Evolutionary conservation across 2,888 invertebrate species (phyloP), one percentile per base, ranked within the genome.

Genomic region (Eupelmus urozonus): DNA sequence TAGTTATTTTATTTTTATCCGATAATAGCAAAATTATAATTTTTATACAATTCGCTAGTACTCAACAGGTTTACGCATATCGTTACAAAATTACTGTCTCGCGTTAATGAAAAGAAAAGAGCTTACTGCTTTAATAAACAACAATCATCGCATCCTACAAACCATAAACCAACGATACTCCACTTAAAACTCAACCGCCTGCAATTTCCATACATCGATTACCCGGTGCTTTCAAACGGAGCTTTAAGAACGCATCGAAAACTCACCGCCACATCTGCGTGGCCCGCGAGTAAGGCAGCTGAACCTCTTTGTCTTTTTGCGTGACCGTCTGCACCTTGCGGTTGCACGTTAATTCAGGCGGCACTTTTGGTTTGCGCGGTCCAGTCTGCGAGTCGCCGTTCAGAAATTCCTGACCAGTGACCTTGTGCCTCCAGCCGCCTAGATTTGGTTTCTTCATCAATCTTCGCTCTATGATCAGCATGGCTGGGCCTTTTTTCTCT

Each of bases 351-450:
- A 88, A 88, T 76, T 92, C 78, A 0, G 91, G 90, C 0, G 91
- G 91, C 53, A 92, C 82, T 80, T 91, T 91, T 2, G 90, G 88
- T 67, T n/a, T n/a, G n/a, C 91, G 91, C 53, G 94, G 94, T 0
- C 93, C 93, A 3, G 97, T 97, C 91, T 97, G 97, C 0, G 95
- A 94, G 81, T 92, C 94, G 2, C 96, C 97, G 90, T 98, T 95
- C 83, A 96, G 93, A 87, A 94, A 97, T 84, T 94, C 92, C 9
- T 92, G 89, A 25, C 94, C 94, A 73, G 94, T 95, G 69, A 92
- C 87, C 82, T 92, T 92, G 88, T 97, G 93, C 78, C 92, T 91
- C 90, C 95, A 97, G 42, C 97, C 97, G 67, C 97, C 96, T 82
- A 95, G 90, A 90, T 94, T 95, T 0, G 96, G 95, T 86, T 97